Evolutionary conservation across 2,888 invertebrate genomes (phyloP).

Genomic region (Poecilobothrus nobilitatus): DNA sequence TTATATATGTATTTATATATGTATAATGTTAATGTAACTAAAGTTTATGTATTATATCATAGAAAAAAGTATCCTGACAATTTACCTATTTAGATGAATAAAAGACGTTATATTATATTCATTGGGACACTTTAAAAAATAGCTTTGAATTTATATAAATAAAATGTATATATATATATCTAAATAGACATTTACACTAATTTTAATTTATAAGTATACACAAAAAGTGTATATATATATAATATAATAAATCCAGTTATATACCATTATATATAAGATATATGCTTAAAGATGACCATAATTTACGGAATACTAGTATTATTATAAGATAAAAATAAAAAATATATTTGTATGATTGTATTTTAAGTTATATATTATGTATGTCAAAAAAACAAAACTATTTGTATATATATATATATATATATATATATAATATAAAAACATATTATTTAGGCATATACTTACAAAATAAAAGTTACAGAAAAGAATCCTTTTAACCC

Average conservation of each 20-base stretch:
- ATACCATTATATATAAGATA: not conserved
- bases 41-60: not conserved
- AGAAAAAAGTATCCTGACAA: not conserved
- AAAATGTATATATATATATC: not conserved
- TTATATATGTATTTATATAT: not conserved
- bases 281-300: not conserved
- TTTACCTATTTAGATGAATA: constrained; percentile 2
- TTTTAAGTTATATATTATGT: too few species aligned
- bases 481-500: not conserved
- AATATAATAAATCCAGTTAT: too few species aligned
- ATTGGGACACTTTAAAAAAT: not conserved
- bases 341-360: too few species aligned
- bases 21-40: not conserved
- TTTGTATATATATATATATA: too few species aligned
- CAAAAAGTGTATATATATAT: not conserved
- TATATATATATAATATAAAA: too few species aligned
- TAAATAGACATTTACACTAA: not conserved
- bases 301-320: not conserved
- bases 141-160: not conserved
- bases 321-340: not conserved
- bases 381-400: too few species aligned
- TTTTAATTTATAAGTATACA: not conserved
- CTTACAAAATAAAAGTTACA: too few species aligned
- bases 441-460: too few species aligned
- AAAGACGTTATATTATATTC: not conserved